phyloP scores from a whole-genome alignment of 2,113 vertebrate species.

The Pantherophis guttatus region DNA sequence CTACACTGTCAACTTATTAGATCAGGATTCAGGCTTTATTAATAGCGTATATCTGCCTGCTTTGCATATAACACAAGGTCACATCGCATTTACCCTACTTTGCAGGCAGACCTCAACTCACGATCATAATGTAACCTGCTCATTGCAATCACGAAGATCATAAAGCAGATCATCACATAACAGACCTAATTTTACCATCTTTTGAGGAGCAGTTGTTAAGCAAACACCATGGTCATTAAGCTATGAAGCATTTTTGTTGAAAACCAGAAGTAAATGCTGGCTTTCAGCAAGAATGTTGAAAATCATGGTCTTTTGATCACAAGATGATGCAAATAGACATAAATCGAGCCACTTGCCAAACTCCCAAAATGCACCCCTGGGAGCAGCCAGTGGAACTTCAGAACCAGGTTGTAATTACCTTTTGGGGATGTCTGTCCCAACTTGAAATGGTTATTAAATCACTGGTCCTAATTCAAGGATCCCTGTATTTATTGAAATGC shows the following conservation, averaged over 20 bases:
- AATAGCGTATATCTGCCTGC: neutral
- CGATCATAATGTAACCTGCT: neutral
- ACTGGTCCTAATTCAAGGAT: neutral
- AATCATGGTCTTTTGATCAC: neutral
- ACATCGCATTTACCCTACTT: neutral
- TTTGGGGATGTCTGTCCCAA: neutral
- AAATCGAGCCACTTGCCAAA: neutral
- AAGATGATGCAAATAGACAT: neutral
- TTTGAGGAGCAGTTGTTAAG: neutral
- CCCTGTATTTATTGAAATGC: neutral
- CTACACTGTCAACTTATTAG: neutral
- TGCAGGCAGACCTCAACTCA: neutral
- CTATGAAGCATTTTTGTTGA: neutral
- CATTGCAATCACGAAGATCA: neutral
- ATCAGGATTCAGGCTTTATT: neutral
- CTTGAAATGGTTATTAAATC: neutral
- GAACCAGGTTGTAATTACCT: neutral
- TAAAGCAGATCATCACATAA: neutral
- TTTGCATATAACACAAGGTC: neutral
- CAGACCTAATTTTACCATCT: neutral
- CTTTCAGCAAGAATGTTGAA: too few species aligned
- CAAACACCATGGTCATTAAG: neutral
- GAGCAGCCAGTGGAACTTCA: neutral
- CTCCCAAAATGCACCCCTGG: neutral
- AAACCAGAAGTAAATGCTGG: neutral